Conservation (phyloP, 2,113 vertebrate species). For the Columbina picui region DNA sequence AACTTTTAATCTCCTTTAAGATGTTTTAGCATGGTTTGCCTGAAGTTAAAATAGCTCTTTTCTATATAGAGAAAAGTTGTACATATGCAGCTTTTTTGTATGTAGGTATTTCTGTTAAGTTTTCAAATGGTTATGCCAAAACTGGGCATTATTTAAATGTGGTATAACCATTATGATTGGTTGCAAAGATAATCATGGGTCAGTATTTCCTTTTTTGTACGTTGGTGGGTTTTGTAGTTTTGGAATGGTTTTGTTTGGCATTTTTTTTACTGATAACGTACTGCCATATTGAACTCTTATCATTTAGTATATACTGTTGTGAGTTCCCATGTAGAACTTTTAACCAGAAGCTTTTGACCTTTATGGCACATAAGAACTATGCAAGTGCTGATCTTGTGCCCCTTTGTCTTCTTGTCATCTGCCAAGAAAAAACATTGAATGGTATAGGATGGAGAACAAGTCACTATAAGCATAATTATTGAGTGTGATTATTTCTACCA, state of each 20-base stretch:
- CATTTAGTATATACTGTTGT: rapidly evolving
- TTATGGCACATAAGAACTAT: neutral
- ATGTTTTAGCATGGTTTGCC: neutral
- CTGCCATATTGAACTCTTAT: neutral
- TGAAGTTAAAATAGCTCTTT: neutral
- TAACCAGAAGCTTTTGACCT: neutral
- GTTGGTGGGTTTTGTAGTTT: neutral
- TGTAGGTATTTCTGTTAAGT: neutral
- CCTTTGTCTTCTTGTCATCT: neutral
- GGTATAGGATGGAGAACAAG: neutral
- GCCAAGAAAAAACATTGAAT: neutral
- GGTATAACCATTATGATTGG: rapidly evolving
- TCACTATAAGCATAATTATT: neutral
- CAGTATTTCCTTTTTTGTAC: neutral
- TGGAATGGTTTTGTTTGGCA: neutral
- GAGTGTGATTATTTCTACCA: neutral
- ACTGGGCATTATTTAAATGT: neutral
- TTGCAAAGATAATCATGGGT: neutral
- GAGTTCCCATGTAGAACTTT: neutral
- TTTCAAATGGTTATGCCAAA: neutral
- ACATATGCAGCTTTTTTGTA: neutral
- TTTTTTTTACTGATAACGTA: neutral
- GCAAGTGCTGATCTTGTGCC: neutral
- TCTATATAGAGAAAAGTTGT: neutral
- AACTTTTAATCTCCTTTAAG: neutral